Evolutionary conservation across 2,113 vertebrate genomes (phyloP).

Genomic region (Pedetes capensis): DNA sequence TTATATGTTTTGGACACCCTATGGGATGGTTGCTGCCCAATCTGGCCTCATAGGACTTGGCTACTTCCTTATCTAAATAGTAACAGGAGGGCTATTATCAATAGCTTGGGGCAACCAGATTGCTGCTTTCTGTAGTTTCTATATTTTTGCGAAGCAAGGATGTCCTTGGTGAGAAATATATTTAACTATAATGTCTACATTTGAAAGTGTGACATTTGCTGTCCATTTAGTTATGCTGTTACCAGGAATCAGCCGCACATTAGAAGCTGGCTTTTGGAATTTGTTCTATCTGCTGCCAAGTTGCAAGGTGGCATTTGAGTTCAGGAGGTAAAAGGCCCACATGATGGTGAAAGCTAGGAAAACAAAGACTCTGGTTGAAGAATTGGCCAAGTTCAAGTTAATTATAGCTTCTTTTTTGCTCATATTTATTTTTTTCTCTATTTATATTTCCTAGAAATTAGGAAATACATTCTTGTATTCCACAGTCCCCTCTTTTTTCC

Average conservation of each 20-base stretch:
- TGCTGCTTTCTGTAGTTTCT: background rate
- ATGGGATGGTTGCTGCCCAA: background rate
- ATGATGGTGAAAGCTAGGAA: background rate
- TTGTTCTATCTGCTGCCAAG: conserved; percentile 17
- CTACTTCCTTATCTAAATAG: background rate
- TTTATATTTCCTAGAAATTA: conserved; percentile 51
- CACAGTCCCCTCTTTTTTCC: background rate
- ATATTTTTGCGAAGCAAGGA: conserved; percentile 2
- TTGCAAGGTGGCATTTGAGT: background rate
- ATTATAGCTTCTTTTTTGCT: background rate
- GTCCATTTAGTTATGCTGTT: background rate
- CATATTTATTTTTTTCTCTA: background rate
- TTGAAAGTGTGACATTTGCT: background rate
- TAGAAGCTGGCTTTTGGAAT: conserved; percentile 11
- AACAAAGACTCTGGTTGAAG: background rate
- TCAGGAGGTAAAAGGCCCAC: background rate
- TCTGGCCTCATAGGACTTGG: background rate
- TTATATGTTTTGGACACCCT: background rate
- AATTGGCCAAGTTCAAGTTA: background rate
- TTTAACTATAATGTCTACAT: background rate
- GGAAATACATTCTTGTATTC: background rate
- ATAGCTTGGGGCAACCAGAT: background rate
- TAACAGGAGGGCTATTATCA: background rate
- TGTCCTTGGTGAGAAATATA: conserved; percentile 11
- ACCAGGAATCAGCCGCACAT: conserved; percentile 5